Evolutionary conservation across 2,888 invertebrate species (phyloP).

Genomic region (Tholera decimalis): DNA sequence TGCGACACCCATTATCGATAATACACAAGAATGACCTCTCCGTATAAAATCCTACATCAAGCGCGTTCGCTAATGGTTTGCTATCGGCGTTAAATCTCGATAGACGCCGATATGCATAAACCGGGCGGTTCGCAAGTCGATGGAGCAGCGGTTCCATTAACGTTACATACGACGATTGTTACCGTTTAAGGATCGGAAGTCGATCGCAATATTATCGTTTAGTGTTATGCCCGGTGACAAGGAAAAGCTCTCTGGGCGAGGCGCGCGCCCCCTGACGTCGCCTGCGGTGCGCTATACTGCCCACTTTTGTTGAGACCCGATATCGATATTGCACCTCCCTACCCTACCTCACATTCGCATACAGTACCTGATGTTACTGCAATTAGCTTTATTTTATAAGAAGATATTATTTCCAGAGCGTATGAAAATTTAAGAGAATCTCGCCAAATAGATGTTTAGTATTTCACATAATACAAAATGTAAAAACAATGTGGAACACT

Average conservation of each 20-base stretch:
- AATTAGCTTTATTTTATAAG: constrained; percentile 18
- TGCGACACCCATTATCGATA: constrained; percentile 19
- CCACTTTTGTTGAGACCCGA: constrained; percentile 64
- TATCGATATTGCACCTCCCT: constrained; percentile 70
- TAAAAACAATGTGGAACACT: not conserved
- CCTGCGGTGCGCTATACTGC: constrained; percentile 72
- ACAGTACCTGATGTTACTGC: constrained; percentile 36
- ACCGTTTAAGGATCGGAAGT: constrained; percentile 86
- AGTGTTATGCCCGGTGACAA: constrained; percentile 89
- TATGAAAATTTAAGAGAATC: constrained; percentile 3
- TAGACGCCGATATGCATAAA: constrained; percentile 79
- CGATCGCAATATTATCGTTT: constrained; percentile 88
- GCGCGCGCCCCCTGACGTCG: constrained; percentile 76
- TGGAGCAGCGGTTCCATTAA: constrained; percentile 81
- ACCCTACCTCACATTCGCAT: constrained; percentile 64
- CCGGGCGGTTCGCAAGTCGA: constrained; percentile 64
- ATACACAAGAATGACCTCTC: constrained; percentile 34
- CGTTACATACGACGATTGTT: constrained; percentile 86
- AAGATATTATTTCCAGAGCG: not conserved
- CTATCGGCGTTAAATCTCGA: constrained; percentile 69
- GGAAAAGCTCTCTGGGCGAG: constrained; percentile 87
- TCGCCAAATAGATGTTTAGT: not conserved
- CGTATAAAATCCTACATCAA: constrained; percentile 51
- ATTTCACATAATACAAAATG: constrained; percentile 9
- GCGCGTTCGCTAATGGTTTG: constrained; percentile 55